Percentiles rank a stretch among this genome's conserved stretches.
These are phyloP conservation scores for Phrynocephalus forsythii DNA, from an alignment of 2,797 vertebrate species.

Conservation along the genomic window DNA sequence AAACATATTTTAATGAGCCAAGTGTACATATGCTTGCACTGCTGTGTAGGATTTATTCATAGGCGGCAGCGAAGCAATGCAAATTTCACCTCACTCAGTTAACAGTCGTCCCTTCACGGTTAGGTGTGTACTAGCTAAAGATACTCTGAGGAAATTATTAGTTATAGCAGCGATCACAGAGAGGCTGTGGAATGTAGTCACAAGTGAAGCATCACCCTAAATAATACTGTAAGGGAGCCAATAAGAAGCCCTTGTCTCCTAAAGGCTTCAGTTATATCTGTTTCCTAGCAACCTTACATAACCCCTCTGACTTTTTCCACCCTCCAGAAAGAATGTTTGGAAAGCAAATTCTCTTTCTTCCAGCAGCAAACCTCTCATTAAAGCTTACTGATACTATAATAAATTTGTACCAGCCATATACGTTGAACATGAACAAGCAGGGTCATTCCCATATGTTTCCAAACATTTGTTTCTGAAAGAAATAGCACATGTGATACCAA, in stretches of 20 bases:
- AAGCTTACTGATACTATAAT: slow-evolving; percentile 2
- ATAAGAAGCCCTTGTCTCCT: accelerated
- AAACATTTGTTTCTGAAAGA: slow-evolving; percentile 6
- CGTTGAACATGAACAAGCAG: not conserved
- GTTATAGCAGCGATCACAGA: not conserved
- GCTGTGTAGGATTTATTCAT: not conserved
- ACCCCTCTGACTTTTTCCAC: not conserved
- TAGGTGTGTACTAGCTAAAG: slow-evolving; percentile 13
- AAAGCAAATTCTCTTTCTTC: not conserved
- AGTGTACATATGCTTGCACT: not conserved
- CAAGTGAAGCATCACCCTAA: accelerated
- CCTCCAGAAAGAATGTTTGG: not conserved
- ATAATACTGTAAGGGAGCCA: not conserved
- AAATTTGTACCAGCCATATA: not conserved
- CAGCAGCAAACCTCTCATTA: not conserved
- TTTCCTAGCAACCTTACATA: not conserved
- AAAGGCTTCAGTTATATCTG: not conserved
- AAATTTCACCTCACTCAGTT: not conserved
- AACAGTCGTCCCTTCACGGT: not conserved
- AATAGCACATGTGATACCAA: not conserved
- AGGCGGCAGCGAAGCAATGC: not conserved
- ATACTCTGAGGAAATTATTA: not conserved
- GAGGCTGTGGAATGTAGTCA: not conserved
- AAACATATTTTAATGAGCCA: slow-evolving; percentile 48
- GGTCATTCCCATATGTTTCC: not conserved